Evolutionary conservation across 2,113 vertebrate genomes (phyloP).

Genomic region (Podocnemis expansa): DNA sequence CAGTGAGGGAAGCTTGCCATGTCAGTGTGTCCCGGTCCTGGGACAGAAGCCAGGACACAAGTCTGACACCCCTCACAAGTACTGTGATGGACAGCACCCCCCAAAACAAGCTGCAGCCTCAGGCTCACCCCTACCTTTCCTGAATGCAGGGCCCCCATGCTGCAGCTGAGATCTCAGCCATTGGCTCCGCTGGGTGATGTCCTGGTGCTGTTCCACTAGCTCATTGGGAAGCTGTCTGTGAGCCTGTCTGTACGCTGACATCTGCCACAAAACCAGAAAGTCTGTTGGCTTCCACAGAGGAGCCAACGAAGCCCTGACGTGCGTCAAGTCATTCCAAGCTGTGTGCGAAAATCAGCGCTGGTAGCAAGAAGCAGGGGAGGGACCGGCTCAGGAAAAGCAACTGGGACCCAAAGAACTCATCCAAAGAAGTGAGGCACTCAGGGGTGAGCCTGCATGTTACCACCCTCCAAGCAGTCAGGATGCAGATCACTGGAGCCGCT

Average conservation of each 20-base stretch:
- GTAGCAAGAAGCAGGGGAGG: not conserved
- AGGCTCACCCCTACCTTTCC: slow-evolving; percentile 75
- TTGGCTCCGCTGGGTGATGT: slow-evolving; percentile 82
- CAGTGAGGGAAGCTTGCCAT: not conserved
- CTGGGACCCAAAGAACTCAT: not conserved
- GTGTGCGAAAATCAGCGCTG: not conserved
- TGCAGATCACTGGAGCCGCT: too few relatives aligned
- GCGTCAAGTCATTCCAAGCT: not conserved
- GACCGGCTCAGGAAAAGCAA: not conserved
- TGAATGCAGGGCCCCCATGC: slow-evolving; percentile 74
- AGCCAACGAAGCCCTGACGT: too few relatives aligned
- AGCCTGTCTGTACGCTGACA: slow-evolving; percentile 79
- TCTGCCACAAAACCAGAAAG: slow-evolving; percentile 63
- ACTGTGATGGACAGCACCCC: not conserved
- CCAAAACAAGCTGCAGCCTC: accelerated
- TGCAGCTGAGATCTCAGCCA: slow-evolving; percentile 88
- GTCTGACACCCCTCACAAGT: not conserved
- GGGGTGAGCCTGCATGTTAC: too few relatives aligned
- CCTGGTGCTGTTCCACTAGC: slow-evolving; percentile 81
- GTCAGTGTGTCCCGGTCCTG: too few relatives aligned
- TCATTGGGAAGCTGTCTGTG: slow-evolving; percentile 79
- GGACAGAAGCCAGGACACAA: not conserved
- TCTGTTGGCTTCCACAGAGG: not conserved
- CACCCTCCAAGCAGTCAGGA: too few relatives aligned
- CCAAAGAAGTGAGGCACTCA: too few relatives aligned